Base-by-base conservation (phyloP, 2,797 vertebrate genomes). In the Leptatherina wallacei region DNA sequence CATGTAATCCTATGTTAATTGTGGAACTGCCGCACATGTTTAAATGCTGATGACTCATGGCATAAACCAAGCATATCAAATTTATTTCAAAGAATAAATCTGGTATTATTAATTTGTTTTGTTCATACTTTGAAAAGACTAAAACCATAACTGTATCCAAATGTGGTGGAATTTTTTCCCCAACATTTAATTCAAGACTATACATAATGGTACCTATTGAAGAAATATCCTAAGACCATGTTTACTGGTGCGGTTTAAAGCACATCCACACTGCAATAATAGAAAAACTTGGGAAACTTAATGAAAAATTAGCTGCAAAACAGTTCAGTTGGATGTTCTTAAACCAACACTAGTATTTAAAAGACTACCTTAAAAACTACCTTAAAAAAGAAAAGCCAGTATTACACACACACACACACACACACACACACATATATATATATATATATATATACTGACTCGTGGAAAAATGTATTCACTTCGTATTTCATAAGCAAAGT, bases 1-100 rank as follows among this genome's bases (percentile, higher is more conserved):
- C 61, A 33, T 80, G 77, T 85, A 84, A 89, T 90, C 87, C 89
- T 69, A 57, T 77, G 80, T 75, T 86, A 88, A 92, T 89, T 84
- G 69, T 75, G n/a, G 42, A 71, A 65, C 36, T 67, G 55, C 49
- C 22, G 77, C 49, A 22, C 63, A 61, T 69, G 61, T 76, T 62
- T 40, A 64, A 85, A 62, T n/a, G 27, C 18, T 73, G 64, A 84
- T 80, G 69, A 49, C 62, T 80, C 72, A 74, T 55, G 56, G 70
- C 6, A 61, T 81, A 52, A 49, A 61, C 49, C 60, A 64, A 32
- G 18, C 49, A 69, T 35, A 42, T 66, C 40, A 65, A 65, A 81
- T 87, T 42, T 61, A n/a, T 59, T 65, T 79, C 58, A 54, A 66
- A 69, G 58, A 22, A 74, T 49, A 59, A 66, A 51, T 63, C 13